Percentiles rank a stretch among this genome's conserved stretches.
These are phyloP conservation scores for Pseudochirops corinnae DNA, from an alignment of 2,797 vertebrate species.

Conservation along the genomic window DNA sequence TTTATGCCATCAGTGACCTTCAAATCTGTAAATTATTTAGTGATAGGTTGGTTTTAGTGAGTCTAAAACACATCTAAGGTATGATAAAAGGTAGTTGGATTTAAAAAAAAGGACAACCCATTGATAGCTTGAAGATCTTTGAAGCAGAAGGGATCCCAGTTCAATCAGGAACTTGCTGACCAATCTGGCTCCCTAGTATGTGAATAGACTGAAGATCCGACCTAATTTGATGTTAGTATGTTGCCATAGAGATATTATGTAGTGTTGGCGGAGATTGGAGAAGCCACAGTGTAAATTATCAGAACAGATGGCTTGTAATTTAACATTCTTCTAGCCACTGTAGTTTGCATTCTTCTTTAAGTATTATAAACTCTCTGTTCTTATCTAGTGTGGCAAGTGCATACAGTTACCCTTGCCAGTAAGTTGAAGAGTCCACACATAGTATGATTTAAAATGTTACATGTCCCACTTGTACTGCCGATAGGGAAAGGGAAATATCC, in stretches of 20 bases:
- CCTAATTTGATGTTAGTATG: constrained; percentile 41
- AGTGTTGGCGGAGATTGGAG: constrained; percentile 59
- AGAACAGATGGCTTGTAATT: constrained; percentile 67
- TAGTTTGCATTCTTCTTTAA: constrained; percentile 48
- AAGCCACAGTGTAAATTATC: constrained; percentile 56
- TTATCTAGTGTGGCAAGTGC: constrained; percentile 34
- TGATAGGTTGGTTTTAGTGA: not conserved
- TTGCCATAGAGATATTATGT: constrained; percentile 69
- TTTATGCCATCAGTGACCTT: not conserved
- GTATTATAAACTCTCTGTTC: constrained; percentile 27
- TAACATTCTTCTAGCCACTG: constrained; percentile 37
- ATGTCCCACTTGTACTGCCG: not conserved
- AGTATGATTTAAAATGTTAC: not conserved
- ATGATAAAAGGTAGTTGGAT: not conserved
- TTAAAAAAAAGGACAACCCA: not conserved
- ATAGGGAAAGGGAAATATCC: not conserved
- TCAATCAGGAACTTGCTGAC: not conserved
- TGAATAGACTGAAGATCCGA: constrained; percentile 45
- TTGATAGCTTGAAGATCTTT: not conserved
- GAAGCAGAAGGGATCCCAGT: constrained; percentile 1
- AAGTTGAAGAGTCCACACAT: constrained; percentile 13
- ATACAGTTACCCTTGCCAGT: constrained; percentile 30
- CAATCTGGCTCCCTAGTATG: constrained; percentile 15
- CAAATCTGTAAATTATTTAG: not conserved
- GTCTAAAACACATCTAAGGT: not conserved